These are phyloP conservation scores for Sinella curviseta DNA, from an alignment of 1,140 invertebrate species.

Conservation along the genomic window DNA sequence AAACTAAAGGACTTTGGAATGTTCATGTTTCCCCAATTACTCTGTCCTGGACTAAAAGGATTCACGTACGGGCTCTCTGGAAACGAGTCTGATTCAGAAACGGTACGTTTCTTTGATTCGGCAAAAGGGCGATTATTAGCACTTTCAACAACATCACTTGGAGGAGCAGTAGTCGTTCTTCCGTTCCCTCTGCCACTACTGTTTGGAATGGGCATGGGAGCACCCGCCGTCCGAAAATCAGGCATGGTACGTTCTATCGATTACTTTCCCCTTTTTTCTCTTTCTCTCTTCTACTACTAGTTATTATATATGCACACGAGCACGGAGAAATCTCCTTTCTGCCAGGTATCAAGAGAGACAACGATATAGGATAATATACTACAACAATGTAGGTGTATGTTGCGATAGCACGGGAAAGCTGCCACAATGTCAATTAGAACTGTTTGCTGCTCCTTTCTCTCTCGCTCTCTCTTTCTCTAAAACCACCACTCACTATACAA, in stretches of 20 bases:
- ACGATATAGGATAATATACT: background rate
- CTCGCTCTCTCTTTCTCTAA: background rate
- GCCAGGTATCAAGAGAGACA: background rate
- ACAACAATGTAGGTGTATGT: background rate
- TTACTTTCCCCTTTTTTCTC: conserved; percentile 21
- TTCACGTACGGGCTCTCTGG: conserved; percentile 42
- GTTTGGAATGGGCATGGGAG: conserved; percentile 43
- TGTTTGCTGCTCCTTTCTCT: background rate
- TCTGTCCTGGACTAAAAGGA: conserved; percentile 34
- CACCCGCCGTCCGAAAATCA: conserved; percentile 44
- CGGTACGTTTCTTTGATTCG: background rate
- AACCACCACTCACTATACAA: background rate
- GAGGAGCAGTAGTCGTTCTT: background rate
- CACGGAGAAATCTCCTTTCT: background rate
- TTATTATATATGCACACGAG: background rate
- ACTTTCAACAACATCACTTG: conserved; percentile 4
- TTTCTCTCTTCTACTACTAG: background rate
- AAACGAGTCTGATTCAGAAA: conserved; percentile 45
- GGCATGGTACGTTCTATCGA: conserved; percentile 42
- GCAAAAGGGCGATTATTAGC: background rate
- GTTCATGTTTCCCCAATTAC: conserved; percentile 43
- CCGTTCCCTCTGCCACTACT: conserved; percentile 2
- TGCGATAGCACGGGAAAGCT: background rate
- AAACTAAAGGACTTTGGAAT: conserved; percentile 37
- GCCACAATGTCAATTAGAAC: conserved; percentile 12